These are phyloP conservation scores for Dicycla oo DNA, from an alignment of 2,888 invertebrate species.

Conservation along the genomic window DNA sequence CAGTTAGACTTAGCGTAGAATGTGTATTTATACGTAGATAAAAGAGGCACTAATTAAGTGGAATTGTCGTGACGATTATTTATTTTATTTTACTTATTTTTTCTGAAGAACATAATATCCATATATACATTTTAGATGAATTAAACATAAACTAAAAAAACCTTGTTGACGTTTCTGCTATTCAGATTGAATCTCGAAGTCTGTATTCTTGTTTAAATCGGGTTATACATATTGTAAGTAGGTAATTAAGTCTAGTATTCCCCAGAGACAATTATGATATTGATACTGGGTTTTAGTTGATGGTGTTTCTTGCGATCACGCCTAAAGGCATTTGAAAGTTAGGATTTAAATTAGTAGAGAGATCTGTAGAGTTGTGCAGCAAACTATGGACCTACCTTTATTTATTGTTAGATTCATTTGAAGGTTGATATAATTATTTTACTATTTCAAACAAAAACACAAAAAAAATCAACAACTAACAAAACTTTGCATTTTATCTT, in stretches of 20 bases:
- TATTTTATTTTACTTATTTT: not conserved
- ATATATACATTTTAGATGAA: not conserved
- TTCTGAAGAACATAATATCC: not conserved
- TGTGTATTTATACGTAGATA: conserved; percentile 2
- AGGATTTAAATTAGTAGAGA: conserved; percentile 14
- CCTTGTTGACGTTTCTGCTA: not conserved
- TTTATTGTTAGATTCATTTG: not conserved
- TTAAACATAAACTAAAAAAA: too few species aligned
- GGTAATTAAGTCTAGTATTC: not conserved
- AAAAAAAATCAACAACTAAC: too few species aligned
- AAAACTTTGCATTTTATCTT: not conserved
- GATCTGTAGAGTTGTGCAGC: not conserved
- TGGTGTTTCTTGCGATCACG: conserved; percentile 12
- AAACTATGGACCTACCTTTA: not conserved
- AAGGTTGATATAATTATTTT: too few species aligned
- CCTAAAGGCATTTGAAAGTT: conserved; percentile 30
- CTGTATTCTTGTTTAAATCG: not conserved
- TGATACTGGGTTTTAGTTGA: conserved; percentile 20
- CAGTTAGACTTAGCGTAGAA: conserved; percentile 18
- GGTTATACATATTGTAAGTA: not conserved
- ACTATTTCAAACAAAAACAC: not conserved
- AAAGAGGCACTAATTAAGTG: not conserved
- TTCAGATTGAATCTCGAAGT: not conserved
- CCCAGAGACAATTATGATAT: conserved; percentile 12
- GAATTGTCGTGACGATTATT: not conserved